Evolutionary conservation across 2,113 vertebrate genomes (phyloP).

Genomic region (Sinocyclocheilus maitianheensis): DNA sequence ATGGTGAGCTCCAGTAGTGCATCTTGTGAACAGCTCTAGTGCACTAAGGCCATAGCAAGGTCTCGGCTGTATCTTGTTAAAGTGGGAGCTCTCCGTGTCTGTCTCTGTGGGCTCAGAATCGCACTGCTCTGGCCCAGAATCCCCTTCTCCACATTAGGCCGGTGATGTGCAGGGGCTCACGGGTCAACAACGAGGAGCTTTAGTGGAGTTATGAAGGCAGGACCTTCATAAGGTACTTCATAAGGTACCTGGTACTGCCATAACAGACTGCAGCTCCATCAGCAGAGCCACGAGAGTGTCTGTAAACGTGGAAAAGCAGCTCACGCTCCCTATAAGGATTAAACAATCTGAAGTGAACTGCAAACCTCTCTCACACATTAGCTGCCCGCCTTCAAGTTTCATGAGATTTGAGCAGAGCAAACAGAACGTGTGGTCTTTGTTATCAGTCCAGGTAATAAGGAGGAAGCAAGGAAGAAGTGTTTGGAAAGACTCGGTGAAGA

Average conservation of each 20-base stretch:
- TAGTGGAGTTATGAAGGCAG: conserved; percentile 44
- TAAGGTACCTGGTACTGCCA: conserved; percentile 40
- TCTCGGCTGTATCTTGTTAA: conserved; percentile 43
- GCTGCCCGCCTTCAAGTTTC: conserved; percentile 41
- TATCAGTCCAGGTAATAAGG: conserved; percentile 48
- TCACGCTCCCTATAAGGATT: neutral
- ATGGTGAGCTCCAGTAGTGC: conserved; percentile 1
- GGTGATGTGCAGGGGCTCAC: conserved; percentile 45
- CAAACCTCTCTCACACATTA: conserved; percentile 46
- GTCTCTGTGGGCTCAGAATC: conserved; percentile 48
- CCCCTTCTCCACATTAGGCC: neutral
- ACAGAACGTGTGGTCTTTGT: conserved; percentile 37
- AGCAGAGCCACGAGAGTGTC: conserved; percentile 21
- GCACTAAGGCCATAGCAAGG: neutral
- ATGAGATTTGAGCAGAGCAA: conserved; percentile 50
- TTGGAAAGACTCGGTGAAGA: conserved; percentile 43
- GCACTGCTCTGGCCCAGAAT: conserved; percentile 25
- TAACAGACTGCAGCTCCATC: conserved; percentile 48
- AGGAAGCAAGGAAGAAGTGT: conserved; percentile 23
- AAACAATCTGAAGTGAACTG: neutral
- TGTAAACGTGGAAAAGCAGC: neutral
- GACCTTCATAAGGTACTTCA: no score
- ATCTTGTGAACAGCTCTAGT: no score
- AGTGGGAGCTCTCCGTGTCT: conserved; percentile 22
- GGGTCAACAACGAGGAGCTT: conserved; percentile 49